Percentiles rank a stretch among this genome's conserved stretches.
These are phyloP conservation scores for Aphelenchoides avenae DNA, from an alignment of 1,140 invertebrate species.

Conservation along the genomic window DNA sequence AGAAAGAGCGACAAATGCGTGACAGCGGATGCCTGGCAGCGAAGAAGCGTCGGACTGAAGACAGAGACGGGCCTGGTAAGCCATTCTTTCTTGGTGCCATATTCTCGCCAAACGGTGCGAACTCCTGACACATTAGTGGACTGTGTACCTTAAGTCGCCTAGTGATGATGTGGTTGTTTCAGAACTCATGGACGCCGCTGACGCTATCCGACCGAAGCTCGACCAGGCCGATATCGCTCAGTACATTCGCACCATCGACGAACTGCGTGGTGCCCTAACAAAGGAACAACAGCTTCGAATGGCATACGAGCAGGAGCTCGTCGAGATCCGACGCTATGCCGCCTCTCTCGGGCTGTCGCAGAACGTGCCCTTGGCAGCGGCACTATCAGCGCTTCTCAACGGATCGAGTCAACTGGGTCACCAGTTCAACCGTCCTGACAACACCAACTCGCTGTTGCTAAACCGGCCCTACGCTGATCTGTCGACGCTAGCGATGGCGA, in stretches of 20 bases:
- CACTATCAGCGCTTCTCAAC: neutral
- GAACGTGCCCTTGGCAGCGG: neutral
- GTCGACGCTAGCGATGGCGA: neutral
- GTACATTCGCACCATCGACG: conserved; percentile 41
- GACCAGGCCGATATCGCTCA: conserved; percentile 20
- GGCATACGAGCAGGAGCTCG: conserved; percentile 32
- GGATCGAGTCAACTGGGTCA: neutral
- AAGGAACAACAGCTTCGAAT: conserved; percentile 41
- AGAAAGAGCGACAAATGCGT: conserved; percentile 75
- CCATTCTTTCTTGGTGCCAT: too few relatives aligned
- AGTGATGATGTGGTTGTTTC: too few relatives aligned
- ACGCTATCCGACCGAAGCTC: too few relatives aligned
- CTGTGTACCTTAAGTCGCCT: too few relatives aligned
- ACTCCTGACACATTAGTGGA: too few relatives aligned
- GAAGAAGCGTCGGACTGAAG: conserved; percentile 26
- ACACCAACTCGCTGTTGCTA: neutral
- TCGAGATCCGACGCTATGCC: conserved; percentile 14
- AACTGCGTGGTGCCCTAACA: conserved; percentile 26
- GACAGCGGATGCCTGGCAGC: conserved; percentile 24
- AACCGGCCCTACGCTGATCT: neutral
- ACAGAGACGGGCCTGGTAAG: too few relatives aligned
- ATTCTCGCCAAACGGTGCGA: too few relatives aligned
- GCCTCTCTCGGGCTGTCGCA: neutral
- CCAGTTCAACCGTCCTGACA: neutral
- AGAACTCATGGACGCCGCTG: too few relatives aligned